Percentiles rank a stretch among this genome's conserved stretches.
Conservation (phyloP, 2,888 invertebrate genomes). For the Drosophila greeni region DNA sequence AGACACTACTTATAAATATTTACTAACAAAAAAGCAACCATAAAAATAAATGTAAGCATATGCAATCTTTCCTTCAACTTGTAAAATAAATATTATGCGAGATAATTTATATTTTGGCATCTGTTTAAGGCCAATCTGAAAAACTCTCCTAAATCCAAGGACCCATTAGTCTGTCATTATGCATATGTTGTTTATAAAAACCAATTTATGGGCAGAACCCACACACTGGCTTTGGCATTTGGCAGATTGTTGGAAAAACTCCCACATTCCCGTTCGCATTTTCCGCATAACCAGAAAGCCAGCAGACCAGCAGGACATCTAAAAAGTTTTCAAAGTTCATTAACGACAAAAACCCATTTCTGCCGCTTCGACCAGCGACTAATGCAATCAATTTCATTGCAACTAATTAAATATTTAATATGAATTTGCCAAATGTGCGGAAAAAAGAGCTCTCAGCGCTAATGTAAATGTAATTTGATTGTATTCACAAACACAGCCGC, state of each 20-base stretch:
- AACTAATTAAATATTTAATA: slow-evolving; percentile 62
- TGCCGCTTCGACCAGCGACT: slow-evolving; percentile 23
- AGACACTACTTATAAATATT: neutral
- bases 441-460: slow-evolving; percentile 11
- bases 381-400: slow-evolving; percentile 58
- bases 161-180: slow-evolving; percentile 2
- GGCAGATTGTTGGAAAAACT: neutral
- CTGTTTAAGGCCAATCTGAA: neutral
- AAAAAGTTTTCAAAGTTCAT: slow-evolving; percentile 39
- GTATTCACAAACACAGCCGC: slow-evolving; percentile 38
- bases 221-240: slow-evolving; percentile 11
- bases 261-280: slow-evolving; percentile 2
- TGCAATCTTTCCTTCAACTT: no score
- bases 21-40: neutral
- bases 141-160: neutral
- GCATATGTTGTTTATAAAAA: slow-evolving; percentile 3
- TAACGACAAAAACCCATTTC: slow-evolving; percentile 30
- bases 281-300: neutral
- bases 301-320: neutral
- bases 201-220: slow-evolving; percentile 25
- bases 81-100: neutral
- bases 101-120: slow-evolving; percentile 4
- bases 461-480: slow-evolving; percentile 60
- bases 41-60: no score
- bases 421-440: slow-evolving; percentile 22